Evolutionary conservation across 2,888 invertebrate genomes (phyloP).

Genomic region (Tipula helvola): DNA sequence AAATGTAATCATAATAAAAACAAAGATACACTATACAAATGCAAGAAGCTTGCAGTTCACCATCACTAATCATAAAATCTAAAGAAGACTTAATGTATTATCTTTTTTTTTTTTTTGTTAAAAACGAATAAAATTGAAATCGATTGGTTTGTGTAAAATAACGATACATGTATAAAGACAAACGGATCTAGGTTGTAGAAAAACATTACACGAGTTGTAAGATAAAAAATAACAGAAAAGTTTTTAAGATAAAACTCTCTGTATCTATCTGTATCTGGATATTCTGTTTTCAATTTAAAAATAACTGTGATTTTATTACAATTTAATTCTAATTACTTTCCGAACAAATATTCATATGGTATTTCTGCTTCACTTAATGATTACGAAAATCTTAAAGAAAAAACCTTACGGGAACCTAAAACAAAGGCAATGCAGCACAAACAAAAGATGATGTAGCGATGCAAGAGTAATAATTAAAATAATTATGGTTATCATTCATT

Average conservation of each 20-base stretch:
- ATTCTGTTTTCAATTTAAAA: not conserved
- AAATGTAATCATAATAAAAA: not conserved
- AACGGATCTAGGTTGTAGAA: not conserved
- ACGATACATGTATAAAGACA: not conserved
- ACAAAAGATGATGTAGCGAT: not conserved
- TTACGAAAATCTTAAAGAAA: not conserved
- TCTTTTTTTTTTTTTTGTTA: not conserved
- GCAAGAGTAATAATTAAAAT: not conserved
- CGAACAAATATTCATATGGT: not conserved
- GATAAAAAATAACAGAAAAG: not conserved
- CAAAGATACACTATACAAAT: not conserved
- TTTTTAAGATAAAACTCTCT: not conserved
- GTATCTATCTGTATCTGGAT: not conserved
- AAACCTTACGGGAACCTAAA: no score
- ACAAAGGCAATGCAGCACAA: not conserved
- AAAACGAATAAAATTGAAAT: not conserved
- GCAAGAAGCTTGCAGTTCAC: not conserved
- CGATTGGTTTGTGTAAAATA: not conserved
- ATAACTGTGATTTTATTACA: not conserved
- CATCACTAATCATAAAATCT: not conserved
- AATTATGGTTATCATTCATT: not conserved
- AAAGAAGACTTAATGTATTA: not conserved
- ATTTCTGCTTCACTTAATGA: not conserved
- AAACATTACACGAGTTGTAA: not conserved
- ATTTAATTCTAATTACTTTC: not conserved